Conservation (phyloP, 2,113 vertebrate genomes). For the Pogona vitticeps region DNA sequence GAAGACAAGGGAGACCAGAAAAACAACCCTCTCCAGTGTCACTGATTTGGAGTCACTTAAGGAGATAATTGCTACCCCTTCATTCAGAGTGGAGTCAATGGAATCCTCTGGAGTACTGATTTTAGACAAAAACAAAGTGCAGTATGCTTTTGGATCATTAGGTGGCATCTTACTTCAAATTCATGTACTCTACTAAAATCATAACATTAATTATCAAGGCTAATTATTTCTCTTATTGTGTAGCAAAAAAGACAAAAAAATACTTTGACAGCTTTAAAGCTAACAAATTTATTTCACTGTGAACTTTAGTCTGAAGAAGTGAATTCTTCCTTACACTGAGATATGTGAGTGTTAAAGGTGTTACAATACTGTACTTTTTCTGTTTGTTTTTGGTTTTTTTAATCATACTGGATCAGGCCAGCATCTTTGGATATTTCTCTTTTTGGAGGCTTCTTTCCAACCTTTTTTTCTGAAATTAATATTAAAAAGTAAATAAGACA, state of each 20-base stretch:
- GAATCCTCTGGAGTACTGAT: constrained; percentile 76
- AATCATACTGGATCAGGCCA: too few species aligned
- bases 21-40: constrained; percentile 60
- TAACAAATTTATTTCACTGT: too few species aligned
- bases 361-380: too few species aligned
- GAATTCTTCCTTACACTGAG: too few species aligned
- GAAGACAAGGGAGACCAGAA: constrained; percentile 25
- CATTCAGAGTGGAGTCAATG: constrained; percentile 73
- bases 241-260: too few species aligned
- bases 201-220: constrained; percentile 68
- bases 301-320: too few species aligned
- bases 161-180: constrained; percentile 75
- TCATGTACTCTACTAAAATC: constrained; percentile 40
- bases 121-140: constrained; percentile 82
- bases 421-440: constrained; percentile 54
- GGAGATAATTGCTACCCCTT: constrained; percentile 67
- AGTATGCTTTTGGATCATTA: constrained; percentile 71
- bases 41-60: constrained; percentile 58
- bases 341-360: too few species aligned
- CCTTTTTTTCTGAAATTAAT: constrained; percentile 71
- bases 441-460: constrained; percentile 69
- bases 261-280: too few species aligned
- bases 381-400: too few species aligned
- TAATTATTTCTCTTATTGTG: too few species aligned
- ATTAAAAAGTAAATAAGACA: constrained; percentile 67